These are phyloP conservation scores for Meloidogyne chitwoodi DNA, from an alignment of 1,140 invertebrate genomes.

Conservation along the genomic window DNA sequence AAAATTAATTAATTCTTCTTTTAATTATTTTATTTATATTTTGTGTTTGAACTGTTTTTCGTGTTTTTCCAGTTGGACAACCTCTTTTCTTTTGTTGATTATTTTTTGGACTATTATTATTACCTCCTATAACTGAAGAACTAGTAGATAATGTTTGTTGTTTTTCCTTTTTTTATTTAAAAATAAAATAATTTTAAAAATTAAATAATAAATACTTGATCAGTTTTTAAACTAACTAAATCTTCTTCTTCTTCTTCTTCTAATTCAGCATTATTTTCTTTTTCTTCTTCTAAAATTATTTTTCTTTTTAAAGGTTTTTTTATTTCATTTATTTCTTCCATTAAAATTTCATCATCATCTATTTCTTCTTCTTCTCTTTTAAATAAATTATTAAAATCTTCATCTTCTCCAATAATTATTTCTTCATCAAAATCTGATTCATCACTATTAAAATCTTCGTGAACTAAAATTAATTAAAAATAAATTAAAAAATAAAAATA, in stretches of 20 bases:
- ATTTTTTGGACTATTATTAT: background rate
- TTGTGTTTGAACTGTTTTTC: background rate
- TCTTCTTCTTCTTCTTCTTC: conserved; percentile 32
- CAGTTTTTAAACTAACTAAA: conserved; percentile 47
- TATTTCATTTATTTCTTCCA: background rate
- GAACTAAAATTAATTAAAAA: conserved; percentile 43
- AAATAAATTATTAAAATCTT: conserved; percentile 38
- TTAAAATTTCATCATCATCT: conserved; percentile 11
- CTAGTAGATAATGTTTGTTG: conserved; percentile 41
- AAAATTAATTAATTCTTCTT: background rate
- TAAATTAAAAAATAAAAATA: conserved; percentile 5
- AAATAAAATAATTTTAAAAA: background rate
- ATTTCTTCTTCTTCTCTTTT: background rate
- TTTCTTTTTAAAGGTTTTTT: background rate
- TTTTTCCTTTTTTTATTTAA: conserved; percentile 39
- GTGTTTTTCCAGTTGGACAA: background rate
- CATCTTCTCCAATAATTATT: conserved; percentile 54
- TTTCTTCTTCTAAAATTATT: background rate
- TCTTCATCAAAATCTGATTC: conserved; percentile 59
- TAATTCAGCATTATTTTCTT: background rate
- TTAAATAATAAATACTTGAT: conserved; percentile 35
- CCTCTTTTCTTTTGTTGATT: background rate
- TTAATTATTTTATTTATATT: background rate
- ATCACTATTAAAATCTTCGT: conserved; percentile 54
- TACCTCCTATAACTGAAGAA: conserved; percentile 36